phyloP scores from a whole-genome alignment of 2,888 invertebrate species.

The Anaspis maculata region DNA sequence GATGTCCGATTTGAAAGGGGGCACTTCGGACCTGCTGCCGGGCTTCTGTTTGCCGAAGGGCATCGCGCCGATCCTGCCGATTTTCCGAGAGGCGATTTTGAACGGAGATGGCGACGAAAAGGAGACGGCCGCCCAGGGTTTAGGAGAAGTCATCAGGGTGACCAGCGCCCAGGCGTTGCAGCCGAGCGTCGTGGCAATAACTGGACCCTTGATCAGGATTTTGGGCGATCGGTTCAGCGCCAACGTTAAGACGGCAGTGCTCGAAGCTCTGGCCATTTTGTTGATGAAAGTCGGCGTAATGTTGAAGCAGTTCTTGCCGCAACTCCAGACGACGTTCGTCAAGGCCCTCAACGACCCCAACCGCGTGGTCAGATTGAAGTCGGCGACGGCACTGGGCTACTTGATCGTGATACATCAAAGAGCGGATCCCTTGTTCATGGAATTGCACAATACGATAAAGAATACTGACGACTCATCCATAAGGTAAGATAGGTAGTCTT shows the following conservation, averaged over 20 bases:
- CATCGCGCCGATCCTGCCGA: slow-evolving; percentile 85
- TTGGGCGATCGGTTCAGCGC: slow-evolving; percentile 91
- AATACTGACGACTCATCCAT: slow-evolving; percentile 76
- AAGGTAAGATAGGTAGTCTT: too few relatives aligned
- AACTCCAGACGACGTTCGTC: slow-evolving; percentile 95
- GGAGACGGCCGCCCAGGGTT: slow-evolving; percentile 87
- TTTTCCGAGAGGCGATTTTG: slow-evolving; percentile 93
- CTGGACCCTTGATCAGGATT: slow-evolving; percentile 95
- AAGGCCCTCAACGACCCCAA: slow-evolving; percentile 89
- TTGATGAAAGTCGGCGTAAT: slow-evolving; percentile 84
- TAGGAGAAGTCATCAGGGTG: slow-evolving; percentile 69
- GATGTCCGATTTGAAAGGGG: slow-evolving; percentile 70
- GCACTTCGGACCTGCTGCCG: slow-evolving; percentile 62
- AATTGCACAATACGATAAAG: slow-evolving; percentile 81
- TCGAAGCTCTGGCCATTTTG: slow-evolving; percentile 88
- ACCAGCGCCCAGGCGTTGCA: slow-evolving; percentile 84
- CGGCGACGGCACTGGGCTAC: slow-evolving; percentile 79
- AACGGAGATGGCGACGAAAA: slow-evolving; percentile 94
- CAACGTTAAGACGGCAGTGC: slow-evolving; percentile 90
- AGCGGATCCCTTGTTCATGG: slow-evolving; percentile 90
- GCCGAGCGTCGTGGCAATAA: slow-evolving; percentile 93
- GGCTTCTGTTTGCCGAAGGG: slow-evolving; percentile 90
- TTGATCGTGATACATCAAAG: slow-evolving; percentile 87
- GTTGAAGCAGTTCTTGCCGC: slow-evolving; percentile 96
- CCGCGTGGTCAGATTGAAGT: slow-evolving; percentile 79